Base-by-base conservation (phyloP, 64 coral and sea anemone genomes). In the Porites lutea region DNA sequence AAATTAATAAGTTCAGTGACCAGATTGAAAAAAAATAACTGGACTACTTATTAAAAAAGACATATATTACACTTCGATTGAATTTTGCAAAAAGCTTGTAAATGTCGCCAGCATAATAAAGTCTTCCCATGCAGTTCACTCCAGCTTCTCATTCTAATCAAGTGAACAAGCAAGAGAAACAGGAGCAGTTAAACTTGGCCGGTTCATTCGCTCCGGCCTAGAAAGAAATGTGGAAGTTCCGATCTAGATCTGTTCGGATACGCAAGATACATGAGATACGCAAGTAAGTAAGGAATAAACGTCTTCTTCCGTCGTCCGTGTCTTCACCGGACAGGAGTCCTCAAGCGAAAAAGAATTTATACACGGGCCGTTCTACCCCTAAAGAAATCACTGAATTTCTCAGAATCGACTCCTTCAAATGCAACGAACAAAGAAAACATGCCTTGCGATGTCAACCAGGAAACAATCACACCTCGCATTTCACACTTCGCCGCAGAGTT, bases 351-450 rank as follows among this genome's bases (percentile, higher is more conserved):
- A 73, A 73, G 71, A 73, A 45, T 73, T 73, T 45, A 73, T 73
- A 73, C 71, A 70, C 21, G 67, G 67, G n/a, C 67, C 67, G 19
- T 70, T 70, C 67, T 70, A 21, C 19, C 67, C 19, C 67, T 71
- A 71, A 71, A n/a, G 67, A 71, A 71, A 71, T 71, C 67, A 71
- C 43, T 71, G 67, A 71, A 71, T 71, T 71, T 67, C 65, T 67
- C 65, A 67, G 65, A 67, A 67, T 67, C 64, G 64, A 67, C 64
- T 67, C 64, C 64, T 67, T 73, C 71, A 73, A 73, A 73, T 73
- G 71, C 71, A 73, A 73, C 71, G 71, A 73, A 73, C 71, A 73
- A 73, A 73, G 71, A 73, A 73, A 73, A 73, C 71, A 73, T 73
- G 71, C 71, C 71, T 44, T 70, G 21, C n/a, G 67, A 70, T 66